Evolutionary conservation across 2,113 vertebrate genomes (phyloP), one percentile per base, ranked within the genome.

Genomic region (Elephantulus edwardii): DNA sequence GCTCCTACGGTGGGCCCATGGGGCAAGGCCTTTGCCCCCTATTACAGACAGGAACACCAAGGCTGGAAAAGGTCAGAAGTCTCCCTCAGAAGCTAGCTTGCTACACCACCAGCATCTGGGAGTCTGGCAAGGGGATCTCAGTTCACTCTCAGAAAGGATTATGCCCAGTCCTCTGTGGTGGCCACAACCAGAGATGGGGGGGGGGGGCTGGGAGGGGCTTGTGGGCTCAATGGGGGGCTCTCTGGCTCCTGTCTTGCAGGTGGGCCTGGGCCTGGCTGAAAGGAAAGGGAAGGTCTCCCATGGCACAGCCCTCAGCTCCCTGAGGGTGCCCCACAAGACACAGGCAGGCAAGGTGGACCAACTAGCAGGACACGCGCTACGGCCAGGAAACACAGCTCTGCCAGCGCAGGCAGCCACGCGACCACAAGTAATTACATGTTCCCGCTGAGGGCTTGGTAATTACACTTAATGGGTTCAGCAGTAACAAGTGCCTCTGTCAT

Each of bases 401-500:
- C 48, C 30, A 52, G 91, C 72, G 35, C 58, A 48, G 5, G 0
- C 30, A 17, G 3, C 54, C 3, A 33, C 74, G 88, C 86, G 52
- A 88, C 71, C 44, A 2, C 79, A 52, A 13, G 48, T 90, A 91
- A 95, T 94, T 90, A 90, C 64, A 80, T 0, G 12, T 71, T 86
- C 91, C 95, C 40, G 3, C 81, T 1, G 60, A 75, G 77, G 14
- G 86, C 6, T 22, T 76, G 38, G 5, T 95, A 91, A 95, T 92
- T 78, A 92, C 52, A 71, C 88, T 83, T 89, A 91, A 95, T 91
- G 79, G 92, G 88, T 64, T 88, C 78, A 62, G 85, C 44, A 13
- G 82, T 93, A 85, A 95, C 93, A 84, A 87, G 92, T 14, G 72
- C 52, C 71, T 92, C 40, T 50, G 82, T 74, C 20, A 19, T 78